These are phyloP conservation scores for Gadus chalcogrammus DNA, from an alignment of 2,113 vertebrate genomes.

Conservation along the genomic window DNA sequence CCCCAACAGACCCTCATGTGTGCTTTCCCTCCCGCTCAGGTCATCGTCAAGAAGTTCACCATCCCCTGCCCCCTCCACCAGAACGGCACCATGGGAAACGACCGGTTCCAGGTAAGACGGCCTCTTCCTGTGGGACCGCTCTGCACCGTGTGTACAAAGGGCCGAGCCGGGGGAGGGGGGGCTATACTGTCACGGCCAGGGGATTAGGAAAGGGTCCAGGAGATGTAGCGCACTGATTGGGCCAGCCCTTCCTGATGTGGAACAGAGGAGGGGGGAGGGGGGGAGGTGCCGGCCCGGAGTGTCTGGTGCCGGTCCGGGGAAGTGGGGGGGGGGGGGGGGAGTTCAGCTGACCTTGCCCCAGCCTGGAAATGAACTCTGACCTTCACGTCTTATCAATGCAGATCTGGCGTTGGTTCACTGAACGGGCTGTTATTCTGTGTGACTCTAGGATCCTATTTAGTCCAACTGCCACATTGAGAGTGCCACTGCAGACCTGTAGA, in stretches of 20 bases:
- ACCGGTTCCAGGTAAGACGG: constrained; percentile 50
- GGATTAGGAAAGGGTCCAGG: constrained; percentile 31
- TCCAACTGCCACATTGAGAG: too few species aligned
- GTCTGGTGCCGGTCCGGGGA: constrained; percentile 40
- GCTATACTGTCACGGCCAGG: constrained; percentile 20
- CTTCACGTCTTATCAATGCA: constrained; percentile 34
- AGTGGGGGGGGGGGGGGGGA: constrained; percentile 52
- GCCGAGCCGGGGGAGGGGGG: background rate
- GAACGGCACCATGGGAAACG: constrained; percentile 64
- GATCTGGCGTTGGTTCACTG: constrained; percentile 22
- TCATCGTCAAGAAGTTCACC: constrained; percentile 89
- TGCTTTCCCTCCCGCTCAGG: constrained; percentile 61
- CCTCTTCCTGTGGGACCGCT: background rate
- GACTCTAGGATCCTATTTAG: constrained; percentile 2
- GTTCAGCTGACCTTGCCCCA: constrained; percentile 48
- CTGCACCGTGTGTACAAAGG: too few species aligned
- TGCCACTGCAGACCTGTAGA: too few species aligned
- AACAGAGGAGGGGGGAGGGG: constrained; percentile 36
- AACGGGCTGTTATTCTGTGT: constrained; percentile 19
- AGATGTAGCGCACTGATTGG: constrained; percentile 38
- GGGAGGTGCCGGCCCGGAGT: constrained; percentile 10
- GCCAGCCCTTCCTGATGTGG: constrained; percentile 43
- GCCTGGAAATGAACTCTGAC: constrained; percentile 64
- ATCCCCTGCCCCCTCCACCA: constrained; percentile 86
- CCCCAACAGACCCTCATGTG: background rate